These are phyloP conservation scores for Manis pentadactyla DNA, from an alignment of 2,797 vertebrate species.

Conservation along the genomic window DNA sequence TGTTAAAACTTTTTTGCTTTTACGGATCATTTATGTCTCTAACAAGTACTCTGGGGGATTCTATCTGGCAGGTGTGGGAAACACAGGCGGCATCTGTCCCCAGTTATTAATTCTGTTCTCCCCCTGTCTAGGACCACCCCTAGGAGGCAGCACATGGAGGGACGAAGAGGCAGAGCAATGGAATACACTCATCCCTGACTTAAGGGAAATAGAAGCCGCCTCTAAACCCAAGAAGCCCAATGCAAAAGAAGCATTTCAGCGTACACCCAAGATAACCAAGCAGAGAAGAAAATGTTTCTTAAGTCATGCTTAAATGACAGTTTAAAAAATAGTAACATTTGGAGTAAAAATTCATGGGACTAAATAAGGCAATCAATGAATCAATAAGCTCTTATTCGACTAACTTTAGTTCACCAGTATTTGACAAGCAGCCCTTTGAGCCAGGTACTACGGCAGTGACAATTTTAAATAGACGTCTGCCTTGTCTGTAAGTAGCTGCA, in stretches of 20 bases:
- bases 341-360: neutral
- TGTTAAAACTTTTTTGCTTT: neutral
- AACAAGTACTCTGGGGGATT: neutral
- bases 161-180: rapidly evolving
- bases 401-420: neutral
- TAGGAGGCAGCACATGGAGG: neutral
- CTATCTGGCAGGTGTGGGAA: neutral
- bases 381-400: neutral
- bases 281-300: neutral
- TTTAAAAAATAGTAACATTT: neutral
- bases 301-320: neutral
- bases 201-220: neutral
- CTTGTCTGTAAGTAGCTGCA: neutral
- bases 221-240: neutral
- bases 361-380: neutral
- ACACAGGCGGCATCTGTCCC: neutral
- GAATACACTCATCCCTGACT: neutral
- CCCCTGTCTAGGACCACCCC: neutral
- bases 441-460: neutral
- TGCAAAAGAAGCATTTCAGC: neutral
- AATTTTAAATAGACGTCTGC: neutral
- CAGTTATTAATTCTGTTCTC: neutral
- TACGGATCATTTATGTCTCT: neutral
- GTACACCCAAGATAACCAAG: neutral
- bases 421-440: neutral